Conservation (phyloP, 2,797 vertebrate genomes). For the Crenichthys baileyi region DNA sequence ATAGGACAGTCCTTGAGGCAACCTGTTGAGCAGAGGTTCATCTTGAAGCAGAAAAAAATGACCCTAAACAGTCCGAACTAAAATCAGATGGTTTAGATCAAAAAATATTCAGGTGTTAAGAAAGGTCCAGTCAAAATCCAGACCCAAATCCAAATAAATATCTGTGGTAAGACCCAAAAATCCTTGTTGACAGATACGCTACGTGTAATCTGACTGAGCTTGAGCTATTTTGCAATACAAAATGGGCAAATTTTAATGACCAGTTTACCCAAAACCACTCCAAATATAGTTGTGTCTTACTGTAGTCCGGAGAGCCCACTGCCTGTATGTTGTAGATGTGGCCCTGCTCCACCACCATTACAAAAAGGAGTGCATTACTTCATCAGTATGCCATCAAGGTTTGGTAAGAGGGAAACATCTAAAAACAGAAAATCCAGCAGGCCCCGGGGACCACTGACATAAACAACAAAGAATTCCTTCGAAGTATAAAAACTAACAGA, state of each 20-base stretch:
- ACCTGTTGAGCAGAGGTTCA: too few relatives aligned
- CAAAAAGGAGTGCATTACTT: not conserved
- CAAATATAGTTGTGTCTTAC: too few relatives aligned
- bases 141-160: not conserved
- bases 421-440: not conserved
- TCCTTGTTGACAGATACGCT: not conserved
- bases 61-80: not conserved
- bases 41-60: not conserved
- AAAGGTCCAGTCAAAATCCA: not conserved
- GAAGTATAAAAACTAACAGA: not conserved
- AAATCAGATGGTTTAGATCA: not conserved
- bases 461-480: not conserved
- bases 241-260: not conserved
- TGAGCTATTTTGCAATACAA: not conserved
- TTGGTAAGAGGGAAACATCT: too few relatives aligned
- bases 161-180: not conserved
- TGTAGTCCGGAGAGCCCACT: too few relatives aligned
- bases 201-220: too few relatives aligned
- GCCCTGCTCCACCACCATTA: not conserved
- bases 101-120: not conserved
- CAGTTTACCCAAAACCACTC: not conserved
- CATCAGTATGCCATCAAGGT: not conserved
- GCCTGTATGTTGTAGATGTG: not conserved
- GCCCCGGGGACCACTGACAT: not conserved
- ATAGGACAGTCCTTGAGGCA: too few relatives aligned